Evolutionary conservation across 2,797 vertebrate genomes (phyloP).

Genomic region (Pyrocephalus nanus): DNA sequence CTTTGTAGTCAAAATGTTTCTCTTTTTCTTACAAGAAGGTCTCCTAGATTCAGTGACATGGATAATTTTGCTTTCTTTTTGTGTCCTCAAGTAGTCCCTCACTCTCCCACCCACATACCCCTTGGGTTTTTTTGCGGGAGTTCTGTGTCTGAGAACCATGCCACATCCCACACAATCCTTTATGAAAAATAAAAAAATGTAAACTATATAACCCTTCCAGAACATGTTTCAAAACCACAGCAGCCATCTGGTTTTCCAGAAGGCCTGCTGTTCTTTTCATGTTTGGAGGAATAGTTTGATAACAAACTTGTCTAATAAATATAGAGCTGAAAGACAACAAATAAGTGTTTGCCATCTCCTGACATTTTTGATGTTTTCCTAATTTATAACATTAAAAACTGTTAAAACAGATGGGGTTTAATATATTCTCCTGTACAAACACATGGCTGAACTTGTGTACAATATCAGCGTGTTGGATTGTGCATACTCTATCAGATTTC

Average conservation of each 20-base stretch:
- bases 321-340: conserved; percentile 77
- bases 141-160: conserved; percentile 41
- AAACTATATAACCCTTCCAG: conserved; percentile 63
- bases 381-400: conserved; percentile 82
- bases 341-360: conserved; percentile 66
- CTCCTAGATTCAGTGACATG: not conserved
- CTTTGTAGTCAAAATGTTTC: not conserved
- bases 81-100: not conserved
- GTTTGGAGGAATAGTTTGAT: conserved; percentile 80
- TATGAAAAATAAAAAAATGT: conserved; percentile 59
- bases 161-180: conserved; percentile 49
- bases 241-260: conserved; percentile 82
- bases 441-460: conserved; percentile 74
- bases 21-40: not conserved
- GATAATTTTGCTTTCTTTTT: conserved; percentile 27
- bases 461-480: conserved; percentile 55
- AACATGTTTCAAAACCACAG: conserved; percentile 65
- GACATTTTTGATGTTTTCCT: conserved; percentile 76
- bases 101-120: not conserved
- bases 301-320: conserved; percentile 81
- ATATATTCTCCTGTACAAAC: conserved; percentile 80
- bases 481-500: conserved; percentile 71
- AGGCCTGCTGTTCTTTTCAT: conserved; percentile 82
- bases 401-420: conserved; percentile 81
- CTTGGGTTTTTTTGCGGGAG: not conserved